These are phyloP conservation scores for Sycobia sp. DNA, from an alignment of 1,140 invertebrate genomes.

Conservation along the genomic window DNA sequence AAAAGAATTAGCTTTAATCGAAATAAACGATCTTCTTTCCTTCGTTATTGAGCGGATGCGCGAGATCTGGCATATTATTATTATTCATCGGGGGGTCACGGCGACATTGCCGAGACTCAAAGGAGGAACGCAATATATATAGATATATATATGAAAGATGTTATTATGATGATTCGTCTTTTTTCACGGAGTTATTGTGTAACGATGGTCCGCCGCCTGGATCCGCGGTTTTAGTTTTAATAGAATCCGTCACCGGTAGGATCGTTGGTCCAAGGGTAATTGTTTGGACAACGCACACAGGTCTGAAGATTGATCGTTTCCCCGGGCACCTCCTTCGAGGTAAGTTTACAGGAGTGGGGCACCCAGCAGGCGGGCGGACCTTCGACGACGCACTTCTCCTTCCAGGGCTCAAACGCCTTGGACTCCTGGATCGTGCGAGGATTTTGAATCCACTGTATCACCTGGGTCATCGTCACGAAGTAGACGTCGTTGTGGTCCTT, in stretches of 20 bases:
- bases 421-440: slow-evolving; percentile 82
- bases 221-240: no score
- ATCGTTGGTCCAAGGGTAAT: slow-evolving; percentile 93
- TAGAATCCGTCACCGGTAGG: slow-evolving; percentile 90
- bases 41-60: background rate
- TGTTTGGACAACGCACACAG: slow-evolving; percentile 89
- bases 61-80: slow-evolving; percentile 6
- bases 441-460: slow-evolving; percentile 96
- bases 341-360: slow-evolving; percentile 87
- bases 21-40: slow-evolving; percentile 5
- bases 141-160: background rate
- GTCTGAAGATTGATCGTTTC: slow-evolving; percentile 93
- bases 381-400: slow-evolving; percentile 87
- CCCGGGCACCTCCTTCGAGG: slow-evolving; percentile 88
- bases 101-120: slow-evolving; percentile 49
- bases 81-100: background rate
- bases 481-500: slow-evolving; percentile 90
- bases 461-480: slow-evolving; percentile 97
- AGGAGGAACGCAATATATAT: slow-evolving; percentile 44
- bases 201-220: no score
- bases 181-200: no score
- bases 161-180: background rate
- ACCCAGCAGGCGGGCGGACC: slow-evolving; percentile 82
- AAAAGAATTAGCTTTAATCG: background rate
- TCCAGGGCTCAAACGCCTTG: slow-evolving; percentile 92